phyloP scores from a whole-genome alignment of 2,888 invertebrate genomes.

The Aphrophora alni region DNA sequence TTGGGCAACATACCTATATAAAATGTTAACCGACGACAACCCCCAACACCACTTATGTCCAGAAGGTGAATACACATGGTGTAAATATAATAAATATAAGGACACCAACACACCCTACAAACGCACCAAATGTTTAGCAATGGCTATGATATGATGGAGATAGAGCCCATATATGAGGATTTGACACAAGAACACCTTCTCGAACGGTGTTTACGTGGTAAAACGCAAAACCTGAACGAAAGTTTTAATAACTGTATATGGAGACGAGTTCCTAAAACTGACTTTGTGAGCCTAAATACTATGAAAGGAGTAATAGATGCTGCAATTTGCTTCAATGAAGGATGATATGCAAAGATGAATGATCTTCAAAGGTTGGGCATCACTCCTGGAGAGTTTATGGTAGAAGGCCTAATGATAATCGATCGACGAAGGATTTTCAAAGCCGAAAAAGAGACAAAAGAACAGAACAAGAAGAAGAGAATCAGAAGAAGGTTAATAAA shows the following conservation, averaged over 20 bases:
- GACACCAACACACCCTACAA: conserved; percentile 23
- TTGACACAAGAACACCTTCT: conserved; percentile 26
- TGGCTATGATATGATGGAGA: conserved; percentile 24
- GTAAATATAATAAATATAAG: conserved; percentile 44
- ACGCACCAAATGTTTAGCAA: conserved; percentile 6
- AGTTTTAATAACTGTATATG: conserved; percentile 31
- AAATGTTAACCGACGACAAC: conserved; percentile 47
- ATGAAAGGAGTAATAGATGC: conserved; percentile 21
- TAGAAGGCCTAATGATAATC: conserved; percentile 15
- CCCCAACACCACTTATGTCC: too few species aligned
- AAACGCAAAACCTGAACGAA: conserved; percentile 23
- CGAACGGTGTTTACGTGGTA: conserved; percentile 37
- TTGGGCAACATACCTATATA: conserved; percentile 50
- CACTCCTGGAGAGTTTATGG: conserved; percentile 20
- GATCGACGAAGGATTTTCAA: conserved; percentile 16
- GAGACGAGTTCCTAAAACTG: conserved; percentile 18
- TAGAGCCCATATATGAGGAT: too few species aligned
- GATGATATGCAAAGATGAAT: background rate
- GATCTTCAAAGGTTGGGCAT: conserved; percentile 22
- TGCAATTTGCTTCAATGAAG: too few species aligned
- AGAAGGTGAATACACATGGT: conserved; percentile 45
- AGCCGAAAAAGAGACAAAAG: too few species aligned
- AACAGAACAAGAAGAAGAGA: conserved; percentile 28
- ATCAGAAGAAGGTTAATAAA: conserved; percentile 10
- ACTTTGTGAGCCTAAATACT: too few species aligned